A percentile compares a stretch with the other conserved stretches of the same genome.
phyloP scores from a whole-genome alignment of 2,888 invertebrate species.

The Silvanus unidentatus region DNA sequence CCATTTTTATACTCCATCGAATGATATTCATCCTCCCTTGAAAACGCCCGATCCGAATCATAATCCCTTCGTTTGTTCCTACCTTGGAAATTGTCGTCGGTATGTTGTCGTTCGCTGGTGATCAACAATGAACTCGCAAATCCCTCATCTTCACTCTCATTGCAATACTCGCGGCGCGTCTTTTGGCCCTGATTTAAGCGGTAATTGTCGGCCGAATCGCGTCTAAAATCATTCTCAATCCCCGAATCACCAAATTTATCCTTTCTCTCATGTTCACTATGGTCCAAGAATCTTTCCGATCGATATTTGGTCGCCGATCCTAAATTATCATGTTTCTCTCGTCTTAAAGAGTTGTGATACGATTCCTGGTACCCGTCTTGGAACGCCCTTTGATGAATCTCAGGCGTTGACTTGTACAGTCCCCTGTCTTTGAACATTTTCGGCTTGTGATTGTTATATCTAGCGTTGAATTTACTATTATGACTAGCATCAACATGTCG shows the following conservation, averaged over 20 bases:
- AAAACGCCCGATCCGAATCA: slow-evolving; percentile 29
- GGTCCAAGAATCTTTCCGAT: slow-evolving; percentile 44
- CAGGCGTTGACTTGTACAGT: slow-evolving; percentile 58
- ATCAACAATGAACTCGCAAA: slow-evolving; percentile 63
- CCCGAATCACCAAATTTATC: slow-evolving; percentile 70
- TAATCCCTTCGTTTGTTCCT: slow-evolving; percentile 31
- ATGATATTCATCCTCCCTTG: slow-evolving; percentile 33
- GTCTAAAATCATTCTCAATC: slow-evolving; percentile 68
- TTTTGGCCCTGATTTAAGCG: slow-evolving; percentile 26
- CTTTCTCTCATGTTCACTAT: slow-evolving; percentile 47
- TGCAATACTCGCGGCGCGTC: slow-evolving; percentile 37
- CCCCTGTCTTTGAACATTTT: slow-evolving; percentile 44
- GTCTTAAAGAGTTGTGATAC: slow-evolving; percentile 58
- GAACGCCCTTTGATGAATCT: slow-evolving; percentile 52
- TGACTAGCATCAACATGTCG: slow-evolving; percentile 39
- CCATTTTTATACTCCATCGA: slow-evolving; percentile 47
- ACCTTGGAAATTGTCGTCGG: slow-evolving; percentile 55
- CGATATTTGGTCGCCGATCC: slow-evolving; percentile 31
- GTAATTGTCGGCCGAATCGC: slow-evolving; percentile 56
- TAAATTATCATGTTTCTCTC: slow-evolving; percentile 51
- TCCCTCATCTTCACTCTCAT: slow-evolving; percentile 67
- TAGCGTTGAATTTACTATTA: slow-evolving; percentile 26
- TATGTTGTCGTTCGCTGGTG: slow-evolving; percentile 67
- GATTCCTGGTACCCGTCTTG: slow-evolving; percentile 40
- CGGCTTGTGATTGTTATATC: slow-evolving; percentile 30